phyloP scores from a whole-genome alignment of 2,113 vertebrate genomes.

The Herpetotheres cachinnans region DNA sequence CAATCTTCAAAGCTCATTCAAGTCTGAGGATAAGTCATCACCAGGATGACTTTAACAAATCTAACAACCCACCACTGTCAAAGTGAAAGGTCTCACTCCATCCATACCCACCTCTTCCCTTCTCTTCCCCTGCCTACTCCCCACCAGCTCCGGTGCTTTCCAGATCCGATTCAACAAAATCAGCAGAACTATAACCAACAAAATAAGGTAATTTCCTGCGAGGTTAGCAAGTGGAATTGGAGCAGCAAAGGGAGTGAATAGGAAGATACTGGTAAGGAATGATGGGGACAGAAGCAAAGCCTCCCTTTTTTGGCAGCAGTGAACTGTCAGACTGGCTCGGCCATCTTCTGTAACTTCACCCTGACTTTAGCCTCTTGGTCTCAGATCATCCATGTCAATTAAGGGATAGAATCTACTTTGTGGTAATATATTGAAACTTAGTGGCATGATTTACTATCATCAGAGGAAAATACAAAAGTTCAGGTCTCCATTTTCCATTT shows the following conservation, averaged over 20 bases:
- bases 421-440: neutral
- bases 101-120: neutral
- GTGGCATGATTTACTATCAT: neutral
- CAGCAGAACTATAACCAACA: too few species aligned
- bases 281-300: neutral
- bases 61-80: too few species aligned
- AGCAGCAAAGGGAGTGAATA: neutral
- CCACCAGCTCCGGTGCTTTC: neutral
- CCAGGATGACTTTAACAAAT: neutral
- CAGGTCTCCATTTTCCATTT: neutral
- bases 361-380: neutral
- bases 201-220: neutral
- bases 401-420: neutral
- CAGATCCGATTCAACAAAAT: neutral
- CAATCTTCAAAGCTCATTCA: neutral
- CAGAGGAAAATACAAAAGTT: neutral
- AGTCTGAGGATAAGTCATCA: neutral
- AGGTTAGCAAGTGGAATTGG: neutral
- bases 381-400: neutral
- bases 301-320: neutral
- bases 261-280: neutral
- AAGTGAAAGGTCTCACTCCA: neutral
- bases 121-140: neutral
- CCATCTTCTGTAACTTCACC: neutral
- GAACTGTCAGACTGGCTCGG: neutral